A percentile compares a stretch with the other conserved stretches of the same genome.
Conservation (phyloP, 2,797 vertebrate genomes). For the Lindbergichthys nudifrons region DNA sequence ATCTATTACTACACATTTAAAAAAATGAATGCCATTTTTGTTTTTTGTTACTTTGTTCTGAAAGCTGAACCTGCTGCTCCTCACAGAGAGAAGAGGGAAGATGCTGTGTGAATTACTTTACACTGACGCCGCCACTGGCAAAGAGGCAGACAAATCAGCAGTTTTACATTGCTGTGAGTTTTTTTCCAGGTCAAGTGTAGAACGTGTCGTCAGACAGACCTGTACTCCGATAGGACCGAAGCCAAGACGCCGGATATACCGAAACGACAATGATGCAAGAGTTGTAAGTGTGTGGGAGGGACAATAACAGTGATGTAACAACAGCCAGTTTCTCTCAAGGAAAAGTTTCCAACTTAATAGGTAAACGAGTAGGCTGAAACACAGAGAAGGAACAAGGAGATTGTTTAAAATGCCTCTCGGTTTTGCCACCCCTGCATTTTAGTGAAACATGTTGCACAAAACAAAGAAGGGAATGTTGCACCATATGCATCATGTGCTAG, state of each 20-base stretch:
- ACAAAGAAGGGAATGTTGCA: neutral
- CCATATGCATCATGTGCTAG: neutral
- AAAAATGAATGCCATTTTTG: no score
- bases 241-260: constrained; percentile 12
- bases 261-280: constrained; percentile 39
- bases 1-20: no score
- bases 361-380: constrained; percentile 9
- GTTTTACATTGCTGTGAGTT: neutral
- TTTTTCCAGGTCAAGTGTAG: neutral
- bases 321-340: constrained; percentile 48
- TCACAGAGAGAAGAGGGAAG: no score
- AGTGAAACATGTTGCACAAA: neutral
- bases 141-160: constrained; percentile 15
- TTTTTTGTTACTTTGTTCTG: no score
- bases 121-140: no score
- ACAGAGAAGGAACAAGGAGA: constrained; percentile 4
- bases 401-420: neutral
- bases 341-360: constrained; percentile 30
- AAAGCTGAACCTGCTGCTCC: no score
- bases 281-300: constrained; percentile 18
- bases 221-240: neutral
- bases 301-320: constrained; percentile 56
- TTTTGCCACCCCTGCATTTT: neutral
- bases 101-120: no score
- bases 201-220: constrained; percentile 1